Evolutionary conservation across 2,888 invertebrate genomes (phyloP).

Genomic region (Aphidoletes aphidimyza): DNA sequence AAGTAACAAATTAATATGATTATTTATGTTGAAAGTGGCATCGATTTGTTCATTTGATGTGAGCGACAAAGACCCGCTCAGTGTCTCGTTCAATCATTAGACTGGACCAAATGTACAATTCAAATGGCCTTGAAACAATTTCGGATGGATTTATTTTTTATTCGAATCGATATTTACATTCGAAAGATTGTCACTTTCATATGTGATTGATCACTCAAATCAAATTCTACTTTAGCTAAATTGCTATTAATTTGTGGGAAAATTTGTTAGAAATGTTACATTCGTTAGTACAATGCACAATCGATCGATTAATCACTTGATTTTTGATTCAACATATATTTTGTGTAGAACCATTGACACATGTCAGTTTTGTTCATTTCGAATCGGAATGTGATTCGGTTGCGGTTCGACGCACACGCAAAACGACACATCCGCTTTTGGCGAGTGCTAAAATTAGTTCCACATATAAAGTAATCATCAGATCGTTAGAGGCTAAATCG

Average conservation of each 20-base stretch:
- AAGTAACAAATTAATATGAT: neutral
- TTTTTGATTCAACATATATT: neutral
- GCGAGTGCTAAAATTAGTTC: neutral
- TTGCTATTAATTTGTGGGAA: neutral
- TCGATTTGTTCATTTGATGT: neutral
- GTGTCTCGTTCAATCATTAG: too few relatives aligned
- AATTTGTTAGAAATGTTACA: neutral
- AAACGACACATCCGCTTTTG: conserved; percentile 19
- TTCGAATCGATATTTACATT: neutral
- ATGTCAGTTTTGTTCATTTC: neutral
- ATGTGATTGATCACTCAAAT: neutral
- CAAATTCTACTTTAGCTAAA: neutral
- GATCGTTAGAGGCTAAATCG: neutral
- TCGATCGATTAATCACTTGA: conserved; percentile 5
- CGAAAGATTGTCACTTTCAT: neutral
- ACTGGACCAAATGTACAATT: too few relatives aligned
- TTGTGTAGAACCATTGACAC: neutral
- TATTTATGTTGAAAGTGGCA: neutral
- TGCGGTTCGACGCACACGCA: conserved; percentile 26
- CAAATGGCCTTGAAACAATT: neutral
- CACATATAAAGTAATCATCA: too few relatives aligned
- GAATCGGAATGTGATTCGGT: neutral
- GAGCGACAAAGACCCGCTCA: neutral
- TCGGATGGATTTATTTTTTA: neutral
- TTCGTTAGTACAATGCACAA: neutral